Base-by-base conservation (phyloP, 2,797 vertebrate species). In the Peromyscus aztecus region DNA sequence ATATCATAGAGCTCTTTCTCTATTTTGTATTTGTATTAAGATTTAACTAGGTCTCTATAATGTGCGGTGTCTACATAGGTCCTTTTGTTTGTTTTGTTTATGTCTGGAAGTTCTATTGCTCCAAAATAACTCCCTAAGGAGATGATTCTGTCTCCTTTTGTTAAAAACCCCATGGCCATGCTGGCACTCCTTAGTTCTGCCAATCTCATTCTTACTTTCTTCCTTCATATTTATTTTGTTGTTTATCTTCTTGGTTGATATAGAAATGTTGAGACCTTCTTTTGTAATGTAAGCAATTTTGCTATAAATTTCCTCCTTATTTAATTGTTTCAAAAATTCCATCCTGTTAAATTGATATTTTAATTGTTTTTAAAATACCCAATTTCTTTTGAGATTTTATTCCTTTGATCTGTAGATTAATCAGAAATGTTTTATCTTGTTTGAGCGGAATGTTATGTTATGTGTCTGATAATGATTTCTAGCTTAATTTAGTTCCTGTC, bases 391-490 rank as follows among this genome's bases (percentile, higher is more conserved):
- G 52, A 90, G 24, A 67, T 34, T 52, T 80, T 86, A 57, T 34
- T 85, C 31, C 31, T 78, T 94, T 81, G 24, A 76, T 12, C 2
- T n/a, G 65, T 40, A 89, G 55, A 52, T 91, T 89, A 84, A 80
- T 46, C 78, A 95, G 21, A 94, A 55, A n/a, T 90, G 4, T 82
- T 14, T 55, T 75, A 43, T 75, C 43, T 61, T 65, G 19, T 94
- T 69, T 84, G 7, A 93, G 13, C 6, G 9, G 6, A 89, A 76
- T 77, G 75, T 95, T 59, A 57, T 75, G 57, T 34, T 89, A 63
- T 69, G 89, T 97, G 94, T 69, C 88, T 81, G 0, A 80, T 61
- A 81, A 43, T 88, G 19, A 83, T 65, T 80, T 96, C 46, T 86
- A 31, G 29, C 75, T 93, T 61, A 90, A 40, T 94, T 93, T 7